Conservation (phyloP, 2,888 invertebrate genomes). For the Shargacucullia verbasci region DNA sequence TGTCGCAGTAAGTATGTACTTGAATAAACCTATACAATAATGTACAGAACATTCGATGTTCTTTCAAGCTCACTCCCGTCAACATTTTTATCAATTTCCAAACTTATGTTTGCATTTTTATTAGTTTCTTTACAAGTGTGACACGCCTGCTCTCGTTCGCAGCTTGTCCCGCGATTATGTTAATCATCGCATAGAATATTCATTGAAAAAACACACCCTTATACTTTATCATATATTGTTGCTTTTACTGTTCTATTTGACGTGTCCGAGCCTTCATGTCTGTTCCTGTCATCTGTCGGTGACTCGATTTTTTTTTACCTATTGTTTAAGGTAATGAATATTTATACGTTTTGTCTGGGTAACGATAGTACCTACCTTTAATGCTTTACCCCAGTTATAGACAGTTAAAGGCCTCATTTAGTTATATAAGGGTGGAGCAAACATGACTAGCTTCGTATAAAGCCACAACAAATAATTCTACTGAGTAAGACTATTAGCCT, state of each 20-base stretch:
- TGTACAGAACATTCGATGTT: conserved; percentile 40
- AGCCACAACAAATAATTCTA: background rate
- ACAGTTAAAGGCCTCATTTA: too few species aligned
- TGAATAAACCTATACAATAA: too few species aligned
- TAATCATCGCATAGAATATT: conserved; percentile 79
- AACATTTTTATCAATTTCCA: conserved; percentile 60
- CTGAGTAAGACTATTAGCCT: background rate
- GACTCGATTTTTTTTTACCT: conserved; percentile 46
- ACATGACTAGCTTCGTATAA: background rate
- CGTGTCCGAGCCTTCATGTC: conserved; percentile 52
- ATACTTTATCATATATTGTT: conserved; percentile 66
- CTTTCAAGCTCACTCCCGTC: conserved; percentile 11
- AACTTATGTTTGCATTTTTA: conserved; percentile 74
- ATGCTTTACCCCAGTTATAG: too few species aligned
- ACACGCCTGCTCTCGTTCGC: conserved; percentile 73
- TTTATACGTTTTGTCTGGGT: conserved; percentile 44
- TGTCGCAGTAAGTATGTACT: too few species aligned
- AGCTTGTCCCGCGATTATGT: conserved; percentile 80
- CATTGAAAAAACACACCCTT: conserved; percentile 75
- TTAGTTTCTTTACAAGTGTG: conserved; percentile 69
- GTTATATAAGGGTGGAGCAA: too few species aligned
- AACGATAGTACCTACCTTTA: conserved; percentile 18
- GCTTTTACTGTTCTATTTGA: conserved; percentile 61
- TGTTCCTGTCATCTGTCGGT: conserved; percentile 56
- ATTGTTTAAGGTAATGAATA: conserved; percentile 56